phyloP scores from a whole-genome alignment of 2,888 invertebrate genomes.

The Rhaphigaster nebulosa region DNA sequence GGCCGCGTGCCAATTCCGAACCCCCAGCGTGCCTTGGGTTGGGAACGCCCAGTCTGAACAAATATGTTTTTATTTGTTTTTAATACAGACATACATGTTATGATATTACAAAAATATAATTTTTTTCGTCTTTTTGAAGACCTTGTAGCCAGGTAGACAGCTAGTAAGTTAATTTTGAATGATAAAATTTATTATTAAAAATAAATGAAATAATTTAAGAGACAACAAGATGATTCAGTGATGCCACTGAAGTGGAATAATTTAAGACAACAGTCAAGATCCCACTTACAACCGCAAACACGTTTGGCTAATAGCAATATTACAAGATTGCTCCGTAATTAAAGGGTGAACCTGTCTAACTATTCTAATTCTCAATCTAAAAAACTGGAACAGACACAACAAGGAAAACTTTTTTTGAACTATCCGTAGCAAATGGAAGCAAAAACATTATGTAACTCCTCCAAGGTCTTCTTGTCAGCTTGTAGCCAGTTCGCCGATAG shows the following conservation, averaged over 20 bases:
- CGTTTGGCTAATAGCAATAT: background rate
- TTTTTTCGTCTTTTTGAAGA: too few species aligned
- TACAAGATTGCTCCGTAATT: background rate
- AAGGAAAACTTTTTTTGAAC: slow-evolving; percentile 3
- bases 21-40: too few species aligned
- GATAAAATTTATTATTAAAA: background rate
- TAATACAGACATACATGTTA: too few species aligned
- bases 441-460: slow-evolving; percentile 2
- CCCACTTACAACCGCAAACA: background rate
- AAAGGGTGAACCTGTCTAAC: background rate
- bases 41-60: too few species aligned
- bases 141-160: too few species aligned
- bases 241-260: background rate
- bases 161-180: background rate
- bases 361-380: background rate
- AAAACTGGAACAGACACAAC: background rate
- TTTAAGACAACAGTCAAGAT: background rate
- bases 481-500: background rate
- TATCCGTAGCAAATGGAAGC: background rate
- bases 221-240: background rate
- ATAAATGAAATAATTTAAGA: background rate
- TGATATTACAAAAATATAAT: too few species aligned
- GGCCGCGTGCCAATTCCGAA: too few species aligned
- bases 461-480: slow-evolving; percentile 14
- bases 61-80: too few species aligned